phyloP scores from a whole-genome alignment of 2,797 vertebrate genomes.

The Phaenicophaeus curvirostris region DNA sequence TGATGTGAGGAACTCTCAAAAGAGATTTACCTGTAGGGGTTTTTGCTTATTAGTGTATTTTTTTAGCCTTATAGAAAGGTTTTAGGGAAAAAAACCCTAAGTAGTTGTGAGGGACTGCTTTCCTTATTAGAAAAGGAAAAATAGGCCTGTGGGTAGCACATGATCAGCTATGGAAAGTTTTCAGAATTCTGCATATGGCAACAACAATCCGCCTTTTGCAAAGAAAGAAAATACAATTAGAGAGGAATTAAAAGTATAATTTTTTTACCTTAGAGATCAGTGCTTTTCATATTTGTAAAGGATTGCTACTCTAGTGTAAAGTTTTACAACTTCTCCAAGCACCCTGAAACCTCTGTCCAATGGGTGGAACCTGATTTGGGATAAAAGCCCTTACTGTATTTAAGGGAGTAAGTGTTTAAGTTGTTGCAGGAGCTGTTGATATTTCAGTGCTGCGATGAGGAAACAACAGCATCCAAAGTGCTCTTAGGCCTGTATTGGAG shows the following conservation, averaged over 20 bases:
- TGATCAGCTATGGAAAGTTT: neutral
- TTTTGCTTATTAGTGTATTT: neutral
- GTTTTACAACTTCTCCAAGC: neutral
- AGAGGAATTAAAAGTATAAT: neutral
- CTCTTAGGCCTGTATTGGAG: neutral
- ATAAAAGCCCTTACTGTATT: neutral
- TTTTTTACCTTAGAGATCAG: neutral
- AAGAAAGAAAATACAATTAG: neutral
- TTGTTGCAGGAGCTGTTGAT: neutral
- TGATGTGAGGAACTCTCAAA: neutral
- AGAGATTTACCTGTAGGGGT: neutral
- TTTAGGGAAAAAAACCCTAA: neutral
- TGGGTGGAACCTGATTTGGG: neutral
- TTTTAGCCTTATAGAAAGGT: neutral
- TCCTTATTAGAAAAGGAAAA: neutral
- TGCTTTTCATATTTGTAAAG: neutral
- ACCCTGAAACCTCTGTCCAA: neutral
- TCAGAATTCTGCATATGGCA: neutral
- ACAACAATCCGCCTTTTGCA: neutral
- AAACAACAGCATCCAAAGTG: neutral
- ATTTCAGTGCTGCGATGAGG: neutral
- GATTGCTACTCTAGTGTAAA: neutral
- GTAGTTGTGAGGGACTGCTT: neutral
- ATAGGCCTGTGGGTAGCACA: neutral
- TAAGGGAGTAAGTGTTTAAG: neutral